phyloP scores from a whole-genome alignment of 1,140 invertebrate genomes.

The Scaptomyza hsui region DNA sequence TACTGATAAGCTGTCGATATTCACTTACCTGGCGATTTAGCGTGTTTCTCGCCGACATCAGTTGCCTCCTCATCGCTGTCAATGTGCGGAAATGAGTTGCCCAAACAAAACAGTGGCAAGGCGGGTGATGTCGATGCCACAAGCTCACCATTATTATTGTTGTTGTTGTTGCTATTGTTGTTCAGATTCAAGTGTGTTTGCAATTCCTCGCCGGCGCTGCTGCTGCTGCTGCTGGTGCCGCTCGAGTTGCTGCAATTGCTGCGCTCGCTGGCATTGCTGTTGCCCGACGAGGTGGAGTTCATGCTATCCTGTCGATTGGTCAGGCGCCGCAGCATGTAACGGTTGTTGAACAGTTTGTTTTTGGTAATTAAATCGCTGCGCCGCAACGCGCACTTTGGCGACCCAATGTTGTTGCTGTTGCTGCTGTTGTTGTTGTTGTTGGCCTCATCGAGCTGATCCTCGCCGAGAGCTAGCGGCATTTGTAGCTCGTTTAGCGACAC shows the following conservation, averaged over 20 bases:
- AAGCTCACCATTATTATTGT: conserved; percentile 22
- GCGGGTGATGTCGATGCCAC: conserved; percentile 67
- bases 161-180: conserved; percentile 29
- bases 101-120: conserved; percentile 87
- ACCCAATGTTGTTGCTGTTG: conserved; percentile 53
- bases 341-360: conserved; percentile 83
- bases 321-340: conserved; percentile 79
- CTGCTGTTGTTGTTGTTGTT: conserved; percentile 47
- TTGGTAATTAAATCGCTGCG: conserved; percentile 84
- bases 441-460: conserved; percentile 61
- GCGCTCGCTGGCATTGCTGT: conserved; percentile 74
- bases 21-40: conserved; percentile 66
- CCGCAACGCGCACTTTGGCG: conserved; percentile 80
- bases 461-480: conserved; percentile 84
- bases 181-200: conserved; percentile 30
- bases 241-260: conserved; percentile 57
- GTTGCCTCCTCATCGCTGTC: conserved; percentile 89
- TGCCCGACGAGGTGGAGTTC: conserved; percentile 81
- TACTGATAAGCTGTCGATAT: conserved; percentile 23
- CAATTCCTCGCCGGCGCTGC: conserved; percentile 62
- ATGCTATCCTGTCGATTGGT: conserved; percentile 82
- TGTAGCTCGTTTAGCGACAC: conserved; percentile 88
- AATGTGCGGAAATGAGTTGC: conserved; percentile 89
- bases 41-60: conserved; percentile 78
- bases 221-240: conserved; percentile 46